phyloP scores from a whole-genome alignment of 2,888 invertebrate species.

The Papilio protenor region DNA sequence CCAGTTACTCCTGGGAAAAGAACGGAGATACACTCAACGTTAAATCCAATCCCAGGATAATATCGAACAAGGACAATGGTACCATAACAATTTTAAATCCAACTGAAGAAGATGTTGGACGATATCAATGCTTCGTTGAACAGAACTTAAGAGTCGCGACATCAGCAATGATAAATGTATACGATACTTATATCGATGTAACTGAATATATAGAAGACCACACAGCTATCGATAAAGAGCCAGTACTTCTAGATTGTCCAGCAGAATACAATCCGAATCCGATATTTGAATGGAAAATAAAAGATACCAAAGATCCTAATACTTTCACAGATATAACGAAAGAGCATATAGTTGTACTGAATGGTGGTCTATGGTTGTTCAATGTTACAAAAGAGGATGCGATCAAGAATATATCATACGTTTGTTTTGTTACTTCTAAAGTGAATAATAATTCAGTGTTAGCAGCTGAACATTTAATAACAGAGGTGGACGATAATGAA shows the following conservation, averaged over 20 bases:
- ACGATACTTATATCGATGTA: conserved; percentile 55
- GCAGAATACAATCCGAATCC: conserved; percentile 67
- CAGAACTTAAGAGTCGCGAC: conserved; percentile 62
- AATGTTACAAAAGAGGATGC: conserved; percentile 65
- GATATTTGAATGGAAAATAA: conserved; percentile 63
- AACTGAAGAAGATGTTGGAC: conserved; percentile 60
- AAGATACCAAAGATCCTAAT: conserved; percentile 53
- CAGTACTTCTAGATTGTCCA: conserved; percentile 64
- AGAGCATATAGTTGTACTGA: conserved; percentile 61
- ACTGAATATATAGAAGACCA: conserved; percentile 57
- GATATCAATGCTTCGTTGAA: conserved; percentile 66
- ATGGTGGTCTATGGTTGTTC: conserved; percentile 67
- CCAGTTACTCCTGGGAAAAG: conserved; percentile 69
- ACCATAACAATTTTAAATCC: conserved; percentile 64
- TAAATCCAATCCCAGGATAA: conserved; percentile 49
- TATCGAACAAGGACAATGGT: conserved; percentile 59
- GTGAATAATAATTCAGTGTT: conserved; percentile 58
- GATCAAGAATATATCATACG: conserved; percentile 57
- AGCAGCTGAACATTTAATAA: conserved; percentile 65
- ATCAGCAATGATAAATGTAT: conserved; percentile 58
- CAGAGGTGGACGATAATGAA: conserved; percentile 53
- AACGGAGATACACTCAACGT: conserved; percentile 58
- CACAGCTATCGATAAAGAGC: conserved; percentile 63
- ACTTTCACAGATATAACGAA: conserved; percentile 53
- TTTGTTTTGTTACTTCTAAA: conserved; percentile 65